A percentile compares a stretch with the other conserved stretches of the same genome.
Conservation (phyloP, 2,888 invertebrate genomes). For the Gasteruption jaculator region DNA sequence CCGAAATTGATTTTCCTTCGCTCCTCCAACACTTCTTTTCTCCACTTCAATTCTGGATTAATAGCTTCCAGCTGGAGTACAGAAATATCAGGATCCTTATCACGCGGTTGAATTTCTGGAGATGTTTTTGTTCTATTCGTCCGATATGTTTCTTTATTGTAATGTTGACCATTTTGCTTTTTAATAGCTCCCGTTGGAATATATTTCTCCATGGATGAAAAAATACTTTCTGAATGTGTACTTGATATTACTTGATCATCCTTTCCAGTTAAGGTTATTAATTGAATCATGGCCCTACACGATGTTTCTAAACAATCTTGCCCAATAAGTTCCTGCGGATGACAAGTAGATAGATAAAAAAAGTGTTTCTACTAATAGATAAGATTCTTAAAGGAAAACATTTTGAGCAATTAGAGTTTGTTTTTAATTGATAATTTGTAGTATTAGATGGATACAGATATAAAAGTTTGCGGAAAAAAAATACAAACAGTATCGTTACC, state of each 20-base stretch:
- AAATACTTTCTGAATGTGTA: slow-evolving; percentile 17
- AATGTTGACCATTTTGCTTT: slow-evolving; percentile 25
- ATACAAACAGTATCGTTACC: slow-evolving; percentile 24
- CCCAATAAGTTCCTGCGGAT: slow-evolving; percentile 27
- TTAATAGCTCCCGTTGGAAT: slow-evolving; percentile 26
- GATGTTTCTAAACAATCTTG: slow-evolving; percentile 32
- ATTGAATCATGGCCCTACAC: slow-evolving; percentile 27
- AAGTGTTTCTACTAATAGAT: slow-evolving; percentile 2
- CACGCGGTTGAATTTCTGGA: no score
- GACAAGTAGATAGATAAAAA: background rate
- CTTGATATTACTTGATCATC: slow-evolving; percentile 24
- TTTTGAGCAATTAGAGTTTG: no score
- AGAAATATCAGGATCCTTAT: no score
- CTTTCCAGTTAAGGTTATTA: slow-evolving; percentile 29
- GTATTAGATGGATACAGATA: no score
- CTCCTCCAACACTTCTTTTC: no score
- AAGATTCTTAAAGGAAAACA: no score
- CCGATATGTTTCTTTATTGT: slow-evolving; percentile 4
- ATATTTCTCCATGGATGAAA: background rate
- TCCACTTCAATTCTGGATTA: no score
- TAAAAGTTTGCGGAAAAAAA: no score
- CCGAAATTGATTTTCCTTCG: no score
- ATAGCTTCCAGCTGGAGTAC: no score
- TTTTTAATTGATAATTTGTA: no score
- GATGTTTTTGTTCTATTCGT: background rate